Base-by-base conservation (phyloP, 2,113 vertebrate species). In the Cariama cristata region DNA sequence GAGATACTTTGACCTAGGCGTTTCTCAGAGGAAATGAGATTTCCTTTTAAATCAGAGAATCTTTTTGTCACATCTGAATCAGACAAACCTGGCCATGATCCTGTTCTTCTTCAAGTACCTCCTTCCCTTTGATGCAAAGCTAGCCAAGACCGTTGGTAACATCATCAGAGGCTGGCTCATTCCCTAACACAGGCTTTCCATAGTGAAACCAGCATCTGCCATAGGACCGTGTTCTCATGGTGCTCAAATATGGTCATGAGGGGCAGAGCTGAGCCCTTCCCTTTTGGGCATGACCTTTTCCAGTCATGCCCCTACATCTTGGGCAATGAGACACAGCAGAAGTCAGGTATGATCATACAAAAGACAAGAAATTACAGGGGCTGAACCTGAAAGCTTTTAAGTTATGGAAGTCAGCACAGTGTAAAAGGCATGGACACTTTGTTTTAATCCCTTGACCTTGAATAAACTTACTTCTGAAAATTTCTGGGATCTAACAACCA, bases 41-140 rank as follows among this genome's bases (percentile, higher is more conserved):
- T 88, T 76, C 76, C 66, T 86, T 79, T 76, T 64, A 64, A 93
- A 69, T 75, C 69, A 35, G 44, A 79, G 52, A 79, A 62, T 56
- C 13, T 14, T 85, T 86, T 76, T 79, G 58, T 87, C 64, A 12
- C 27, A 56, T 56, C 74, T 50, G 66, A 93, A 76, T 79, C 30
- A 24, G 66, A 77, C 50, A 74, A 93, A 62, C 58, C 67, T 72
- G 45, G 83, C 4, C 5, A 73, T 13, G 27, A 45, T 89, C 42
- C 60, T 26, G 21, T 86, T 52, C 64, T 74, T 50, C 21, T 59
- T 62, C 42, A 84, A 53, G 38, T 52, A 58, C 35, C n/a, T 68
- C 44, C n/a, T 50, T 60, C 30, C 30, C 58, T 64, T 62, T 32
- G 56, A 38, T 9, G 63, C 22, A 86, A 38, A 90, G 52, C 18